These are phyloP conservation scores for Anolis apletophallus DNA, from an alignment of 2,797 vertebrate genomes.

Conservation along the genomic window DNA sequence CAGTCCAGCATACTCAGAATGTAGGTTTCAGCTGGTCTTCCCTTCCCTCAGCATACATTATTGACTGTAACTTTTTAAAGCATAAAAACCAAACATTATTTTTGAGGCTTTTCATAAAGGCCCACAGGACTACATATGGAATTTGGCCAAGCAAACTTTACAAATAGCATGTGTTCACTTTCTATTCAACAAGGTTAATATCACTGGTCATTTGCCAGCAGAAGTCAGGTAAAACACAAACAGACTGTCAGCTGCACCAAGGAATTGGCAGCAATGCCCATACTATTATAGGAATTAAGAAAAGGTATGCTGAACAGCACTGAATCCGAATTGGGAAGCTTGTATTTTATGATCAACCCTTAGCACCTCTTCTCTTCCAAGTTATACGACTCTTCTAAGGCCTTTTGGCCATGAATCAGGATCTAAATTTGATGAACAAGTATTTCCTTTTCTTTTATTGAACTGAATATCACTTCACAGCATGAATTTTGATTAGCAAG, in stretches of 20 bases:
- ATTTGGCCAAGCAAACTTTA: slow-evolving; percentile 7
- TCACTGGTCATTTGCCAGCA: background rate
- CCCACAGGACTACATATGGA: background rate
- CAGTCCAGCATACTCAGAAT: background rate
- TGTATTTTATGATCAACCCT: slow-evolving; percentile 8
- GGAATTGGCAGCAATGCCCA: background rate
- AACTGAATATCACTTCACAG: background rate
- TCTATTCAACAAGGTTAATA: slow-evolving; percentile 20
- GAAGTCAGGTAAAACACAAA: background rate
- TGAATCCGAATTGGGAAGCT: background rate
- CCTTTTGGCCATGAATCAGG: background rate
- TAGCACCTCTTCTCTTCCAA: background rate
- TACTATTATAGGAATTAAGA: background rate
- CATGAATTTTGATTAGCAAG: background rate
- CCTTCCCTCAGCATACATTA: background rate
- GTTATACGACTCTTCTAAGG: background rate
- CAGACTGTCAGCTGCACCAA: background rate
- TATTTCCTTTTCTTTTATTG: background rate
- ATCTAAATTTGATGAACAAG: background rate
- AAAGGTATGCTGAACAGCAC: background rate
- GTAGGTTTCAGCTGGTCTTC: background rate
- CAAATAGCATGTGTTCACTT: background rate
- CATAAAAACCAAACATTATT: background rate
- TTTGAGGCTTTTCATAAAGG: background rate
- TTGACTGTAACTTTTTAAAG: background rate